Base-by-base conservation (phyloP, 2,797 vertebrate species). In the Brachyalestes nurse region DNA sequence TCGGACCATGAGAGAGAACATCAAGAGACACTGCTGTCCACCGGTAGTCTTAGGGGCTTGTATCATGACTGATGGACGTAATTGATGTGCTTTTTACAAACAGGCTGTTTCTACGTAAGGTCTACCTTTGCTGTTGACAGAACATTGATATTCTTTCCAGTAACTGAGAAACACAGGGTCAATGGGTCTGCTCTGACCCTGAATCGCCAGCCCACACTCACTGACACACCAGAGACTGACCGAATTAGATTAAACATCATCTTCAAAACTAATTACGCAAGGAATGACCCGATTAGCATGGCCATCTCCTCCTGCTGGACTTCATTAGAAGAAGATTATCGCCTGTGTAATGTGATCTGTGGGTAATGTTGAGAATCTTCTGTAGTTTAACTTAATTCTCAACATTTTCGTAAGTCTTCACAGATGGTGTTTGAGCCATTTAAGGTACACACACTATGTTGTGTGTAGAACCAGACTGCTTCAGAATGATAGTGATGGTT, bases 51-150 rank as follows among this genome's bases (percentile, higher is more conserved):
- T 84, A 58, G 65, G 19, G 13, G 55, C n/a, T 70, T 25, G 19
- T 21, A 10, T 62, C 45, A n/a, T 75, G 40, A 47, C 6, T 65
- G 53, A 42, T 34, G 61, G 17, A 38, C 69, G 58, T 60, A 38
- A 77, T 75, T 66, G 0, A 49, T 73, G 57, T 66, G 47, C 49
- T 75, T 14, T 64, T 55, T 55, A 45, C 28, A 78, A 42, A 65
- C 38, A 72, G 49, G 51, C 53, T 13, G 45, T 38, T 76, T 55
- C 78, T 66, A 64, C 40, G 66, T 34, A 79, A 72, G 40, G 19
- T 58, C 62, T 34, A 62, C 55, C 23, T 42, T 70, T 28, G 70
- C 60, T 78, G 72, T 69, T 79, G 72, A 80, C 72, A 55, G 61
- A 72, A 67, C 47, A 66, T 67, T 71, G 5, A 70, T 49, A 58